phyloP scores from a whole-genome alignment of 2,888 invertebrate genomes.

The Leucozona laternaria region DNA sequence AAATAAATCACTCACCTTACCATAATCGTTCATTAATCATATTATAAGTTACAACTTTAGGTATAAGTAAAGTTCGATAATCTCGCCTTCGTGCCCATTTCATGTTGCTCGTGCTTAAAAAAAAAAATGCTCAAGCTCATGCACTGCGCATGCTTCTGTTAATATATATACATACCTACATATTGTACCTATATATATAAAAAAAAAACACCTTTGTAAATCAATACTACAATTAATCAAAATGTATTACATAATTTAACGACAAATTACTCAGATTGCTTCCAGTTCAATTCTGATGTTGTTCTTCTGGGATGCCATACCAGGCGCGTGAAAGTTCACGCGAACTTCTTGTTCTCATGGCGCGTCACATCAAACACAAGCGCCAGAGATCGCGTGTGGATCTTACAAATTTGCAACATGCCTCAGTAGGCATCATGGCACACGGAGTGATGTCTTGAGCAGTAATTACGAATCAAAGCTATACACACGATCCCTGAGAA shows the following conservation, averaged over 20 bases:
- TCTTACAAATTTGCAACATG: constrained; percentile 59
- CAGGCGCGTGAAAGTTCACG: constrained; percentile 54
- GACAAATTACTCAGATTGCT: constrained; percentile 63
- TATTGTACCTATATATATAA: background rate
- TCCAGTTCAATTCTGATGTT: constrained; percentile 35
- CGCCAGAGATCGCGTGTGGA: constrained; percentile 61
- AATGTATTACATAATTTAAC: constrained; percentile 53
- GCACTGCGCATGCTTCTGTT: background rate
- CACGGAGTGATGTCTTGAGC: constrained; percentile 48
- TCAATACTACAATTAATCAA: constrained; percentile 47
- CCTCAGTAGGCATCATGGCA: constrained; percentile 42
- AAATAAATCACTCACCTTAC: constrained; percentile 64
- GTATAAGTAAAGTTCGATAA: constrained; percentile 14
- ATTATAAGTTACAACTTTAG: background rate
- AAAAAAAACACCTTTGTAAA: constrained; percentile 28
- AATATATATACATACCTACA: too few relatives aligned
- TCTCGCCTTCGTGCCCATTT: background rate
- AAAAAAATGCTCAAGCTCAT: background rate
- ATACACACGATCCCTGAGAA: constrained; percentile 61
- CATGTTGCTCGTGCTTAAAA: background rate
- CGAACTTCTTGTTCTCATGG: constrained; percentile 25
- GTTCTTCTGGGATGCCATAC: constrained; percentile 14
- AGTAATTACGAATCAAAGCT: constrained; percentile 64
- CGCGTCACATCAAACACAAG: constrained; percentile 25
- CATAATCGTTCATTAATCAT: constrained; percentile 43